phyloP scores from a whole-genome alignment of 2,797 vertebrate species.

The Propithecus perrieri region DNA sequence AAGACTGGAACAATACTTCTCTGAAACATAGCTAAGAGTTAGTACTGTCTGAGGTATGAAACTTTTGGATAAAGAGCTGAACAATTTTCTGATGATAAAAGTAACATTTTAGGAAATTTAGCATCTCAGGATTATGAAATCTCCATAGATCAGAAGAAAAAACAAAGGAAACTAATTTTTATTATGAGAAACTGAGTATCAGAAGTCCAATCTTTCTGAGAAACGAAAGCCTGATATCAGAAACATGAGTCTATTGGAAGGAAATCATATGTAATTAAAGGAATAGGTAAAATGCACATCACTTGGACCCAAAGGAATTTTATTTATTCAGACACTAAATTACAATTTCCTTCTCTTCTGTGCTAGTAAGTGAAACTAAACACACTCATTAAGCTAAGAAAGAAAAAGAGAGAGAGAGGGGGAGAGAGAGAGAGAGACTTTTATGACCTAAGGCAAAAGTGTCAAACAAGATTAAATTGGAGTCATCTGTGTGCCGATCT shows the following conservation, averaged over 20 bases:
- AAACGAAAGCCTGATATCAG: not conserved
- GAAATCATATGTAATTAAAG: not conserved
- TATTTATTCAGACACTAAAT: not conserved
- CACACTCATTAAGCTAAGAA: not conserved
- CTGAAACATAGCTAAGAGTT: conserved; percentile 24
- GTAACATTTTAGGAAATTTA: conserved; percentile 23
- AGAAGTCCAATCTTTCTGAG: not conserved
- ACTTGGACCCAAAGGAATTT: not conserved
- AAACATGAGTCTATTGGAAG: not conserved
- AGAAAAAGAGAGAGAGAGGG: not conserved
- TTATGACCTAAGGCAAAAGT: not conserved
- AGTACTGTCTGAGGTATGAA: not conserved
- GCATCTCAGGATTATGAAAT: not conserved
- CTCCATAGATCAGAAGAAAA: not conserved
- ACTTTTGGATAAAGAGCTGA: not conserved
- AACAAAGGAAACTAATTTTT: not conserved
- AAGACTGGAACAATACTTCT: not conserved
- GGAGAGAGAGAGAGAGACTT: not conserved
- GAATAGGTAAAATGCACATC: not conserved
- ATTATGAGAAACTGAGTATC: not conserved
- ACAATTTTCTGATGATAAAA: conserved; percentile 30
- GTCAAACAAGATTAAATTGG: not conserved
- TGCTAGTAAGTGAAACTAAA: not conserved
- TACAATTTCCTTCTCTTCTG: conserved; percentile 6
- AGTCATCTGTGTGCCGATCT: not conserved